phyloP scores from a whole-genome alignment of 2,888 invertebrate species.

The Agapetus fuscipes region DNA sequence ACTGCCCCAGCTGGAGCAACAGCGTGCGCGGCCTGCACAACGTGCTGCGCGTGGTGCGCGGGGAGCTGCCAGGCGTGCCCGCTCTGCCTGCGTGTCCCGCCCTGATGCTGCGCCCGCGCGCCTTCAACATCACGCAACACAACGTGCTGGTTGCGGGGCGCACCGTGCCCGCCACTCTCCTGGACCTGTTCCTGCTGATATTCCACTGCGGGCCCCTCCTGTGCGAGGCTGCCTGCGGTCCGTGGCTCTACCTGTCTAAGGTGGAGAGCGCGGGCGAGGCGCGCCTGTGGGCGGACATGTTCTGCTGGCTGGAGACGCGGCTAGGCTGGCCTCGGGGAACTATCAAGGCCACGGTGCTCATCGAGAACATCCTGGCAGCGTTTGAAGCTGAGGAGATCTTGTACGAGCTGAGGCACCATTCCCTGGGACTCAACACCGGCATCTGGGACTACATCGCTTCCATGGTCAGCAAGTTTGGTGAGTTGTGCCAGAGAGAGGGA shows the following conservation, averaged over 20 bases:
- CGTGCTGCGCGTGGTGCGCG: conserved; percentile 45
- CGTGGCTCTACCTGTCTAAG: conserved; percentile 58
- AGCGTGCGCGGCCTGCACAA: conserved; percentile 55
- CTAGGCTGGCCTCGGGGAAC: conserved; percentile 49
- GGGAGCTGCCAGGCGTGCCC: conserved; percentile 42
- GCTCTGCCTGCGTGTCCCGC: conserved; percentile 47
- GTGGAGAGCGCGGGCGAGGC: conserved; percentile 57
- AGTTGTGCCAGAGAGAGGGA: conserved; percentile 21
- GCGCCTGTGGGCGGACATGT: conserved; percentile 58
- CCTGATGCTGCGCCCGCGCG: conserved; percentile 58
- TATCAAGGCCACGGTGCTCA: conserved; percentile 61
- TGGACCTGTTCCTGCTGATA: conserved; percentile 59
- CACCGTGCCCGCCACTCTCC: conserved; percentile 53
- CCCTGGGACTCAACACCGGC: conserved; percentile 62
- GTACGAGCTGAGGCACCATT: conserved; percentile 54
- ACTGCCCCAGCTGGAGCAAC: conserved; percentile 63
- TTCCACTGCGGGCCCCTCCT: conserved; percentile 52
- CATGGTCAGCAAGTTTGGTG: conserved; percentile 55
- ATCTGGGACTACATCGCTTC: conserved; percentile 67
- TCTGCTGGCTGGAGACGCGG: conserved; percentile 49
- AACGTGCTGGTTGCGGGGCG: conserved; percentile 51
- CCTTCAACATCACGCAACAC: conserved; percentile 66
- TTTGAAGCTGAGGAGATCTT: conserved; percentile 63
- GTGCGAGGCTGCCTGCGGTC: conserved; percentile 47
- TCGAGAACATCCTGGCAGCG: conserved; percentile 58